phyloP scores from a whole-genome alignment of 2,113 vertebrate species.

The Leuciscus idus region DNA sequence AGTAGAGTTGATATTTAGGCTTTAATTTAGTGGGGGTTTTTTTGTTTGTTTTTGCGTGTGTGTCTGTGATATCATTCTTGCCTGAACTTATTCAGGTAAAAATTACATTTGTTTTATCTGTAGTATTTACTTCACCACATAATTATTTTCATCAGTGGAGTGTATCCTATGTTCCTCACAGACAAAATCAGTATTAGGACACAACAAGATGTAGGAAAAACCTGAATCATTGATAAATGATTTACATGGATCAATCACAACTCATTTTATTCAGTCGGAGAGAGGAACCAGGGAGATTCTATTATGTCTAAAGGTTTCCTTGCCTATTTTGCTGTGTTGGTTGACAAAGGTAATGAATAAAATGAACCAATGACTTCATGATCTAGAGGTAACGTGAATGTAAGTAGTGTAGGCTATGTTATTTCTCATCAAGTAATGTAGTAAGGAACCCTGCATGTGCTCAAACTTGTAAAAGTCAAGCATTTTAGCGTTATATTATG shows the following conservation, averaged over 20 bases:
- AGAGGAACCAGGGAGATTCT: not conserved
- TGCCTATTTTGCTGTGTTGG: not conserved
- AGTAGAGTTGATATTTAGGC: too few species aligned
- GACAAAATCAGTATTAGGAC: not conserved
- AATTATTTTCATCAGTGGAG: too few species aligned
- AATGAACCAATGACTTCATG: not conserved
- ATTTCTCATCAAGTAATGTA: not conserved
- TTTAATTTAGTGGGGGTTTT: too few species aligned
- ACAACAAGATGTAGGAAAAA: not conserved
- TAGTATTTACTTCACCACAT: too few species aligned
- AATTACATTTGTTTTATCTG: too few species aligned
- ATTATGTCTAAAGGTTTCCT: not conserved
- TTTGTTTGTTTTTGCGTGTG: too few species aligned
- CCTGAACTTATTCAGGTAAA: too few species aligned
- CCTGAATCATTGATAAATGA: slow-evolving; percentile 26
- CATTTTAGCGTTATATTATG: not conserved
- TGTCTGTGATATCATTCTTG: too few species aligned
- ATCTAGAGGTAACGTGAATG: not conserved
- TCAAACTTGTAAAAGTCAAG: not conserved
- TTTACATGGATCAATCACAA: not conserved
- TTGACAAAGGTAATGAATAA: not conserved
- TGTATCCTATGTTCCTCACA: too few species aligned
- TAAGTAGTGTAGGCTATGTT: not conserved
- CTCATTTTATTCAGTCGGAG: not conserved
- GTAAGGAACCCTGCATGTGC: not conserved